phyloP scores from a whole-genome alignment of 92 coral and sea anemone species.

The Actinernus sp. region DNA sequence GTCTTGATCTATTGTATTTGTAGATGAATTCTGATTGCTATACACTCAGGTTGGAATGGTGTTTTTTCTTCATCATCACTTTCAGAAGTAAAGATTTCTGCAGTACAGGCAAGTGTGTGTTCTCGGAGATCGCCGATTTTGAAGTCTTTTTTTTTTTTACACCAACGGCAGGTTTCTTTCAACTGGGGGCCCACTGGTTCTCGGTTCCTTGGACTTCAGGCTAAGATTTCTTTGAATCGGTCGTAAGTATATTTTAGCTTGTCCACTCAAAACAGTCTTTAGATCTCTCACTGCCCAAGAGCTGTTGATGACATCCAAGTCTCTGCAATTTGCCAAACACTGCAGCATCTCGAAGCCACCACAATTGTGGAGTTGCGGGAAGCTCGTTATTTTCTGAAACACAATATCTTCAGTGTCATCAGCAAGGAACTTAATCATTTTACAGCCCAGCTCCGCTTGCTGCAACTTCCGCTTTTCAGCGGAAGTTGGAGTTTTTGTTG shows the following conservation, averaged over 20 bases:
- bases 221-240: slow-evolving; percentile 52
- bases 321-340: slow-evolving; percentile 52
- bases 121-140: too few species aligned
- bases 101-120: too few species aligned
- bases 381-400: slow-evolving; percentile 18
- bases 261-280: slow-evolving; percentile 37
- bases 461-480: slow-evolving; percentile 13
- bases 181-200: slow-evolving; percentile 19
- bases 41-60: too few species aligned
- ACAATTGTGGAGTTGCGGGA: slow-evolving; percentile 46
- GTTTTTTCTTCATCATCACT: too few species aligned
- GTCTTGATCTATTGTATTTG: too few species aligned
- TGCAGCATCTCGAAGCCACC: slow-evolving; percentile 68
- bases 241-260: slow-evolving; percentile 49
- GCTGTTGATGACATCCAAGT: slow-evolving; percentile 20
- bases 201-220: slow-evolving; percentile 39
- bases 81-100: too few species aligned
- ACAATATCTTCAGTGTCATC: slow-evolving; percentile 28
- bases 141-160: too few species aligned
- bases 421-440: slow-evolving; percentile 14
- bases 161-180: slow-evolving; percentile 26
- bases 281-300: slow-evolving; percentile 53
- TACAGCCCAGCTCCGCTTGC: slow-evolving; percentile 16
- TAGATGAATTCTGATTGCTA: too few species aligned
- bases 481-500: slow-evolving; percentile 39